Evolutionary conservation across 2,113 vertebrate species (phyloP).

Genomic region (Setophaga coronata): DNA sequence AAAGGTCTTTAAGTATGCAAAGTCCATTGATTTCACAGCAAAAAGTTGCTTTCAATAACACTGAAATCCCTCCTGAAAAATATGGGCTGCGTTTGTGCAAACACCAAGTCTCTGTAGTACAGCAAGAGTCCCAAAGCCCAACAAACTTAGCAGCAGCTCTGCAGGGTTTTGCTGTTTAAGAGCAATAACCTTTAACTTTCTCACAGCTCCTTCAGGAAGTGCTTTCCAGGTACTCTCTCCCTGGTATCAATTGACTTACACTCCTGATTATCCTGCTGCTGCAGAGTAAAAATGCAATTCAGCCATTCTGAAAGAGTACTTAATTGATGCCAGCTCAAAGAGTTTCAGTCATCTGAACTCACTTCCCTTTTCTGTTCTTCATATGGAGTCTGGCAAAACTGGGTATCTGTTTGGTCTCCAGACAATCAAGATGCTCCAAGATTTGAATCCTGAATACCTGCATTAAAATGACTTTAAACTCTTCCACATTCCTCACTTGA

Average conservation of each 20-base stretch:
- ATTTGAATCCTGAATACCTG: background rate
- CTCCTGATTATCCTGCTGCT: background rate
- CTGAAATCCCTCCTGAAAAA: conserved; percentile 19
- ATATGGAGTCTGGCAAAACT: background rate
- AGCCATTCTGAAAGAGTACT: background rate
- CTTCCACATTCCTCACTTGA: background rate
- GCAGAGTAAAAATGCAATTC: background rate
- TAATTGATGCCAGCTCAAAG: background rate
- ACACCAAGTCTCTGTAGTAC: background rate
- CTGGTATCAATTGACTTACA: background rate
- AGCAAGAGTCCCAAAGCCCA: background rate
- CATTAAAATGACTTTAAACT: background rate
- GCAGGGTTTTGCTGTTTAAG: background rate
- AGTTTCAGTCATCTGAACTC: background rate
- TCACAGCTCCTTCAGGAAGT: background rate
- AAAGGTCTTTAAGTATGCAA: background rate
- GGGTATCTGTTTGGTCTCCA: background rate
- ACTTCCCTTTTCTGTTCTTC: background rate
- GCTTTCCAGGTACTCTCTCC: background rate
- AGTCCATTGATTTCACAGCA: background rate
- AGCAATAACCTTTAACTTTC: background rate
- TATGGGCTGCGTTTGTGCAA: background rate
- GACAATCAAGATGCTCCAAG: background rate
- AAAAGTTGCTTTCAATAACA: background rate
- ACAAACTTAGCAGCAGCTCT: background rate